Evolutionary conservation across 2,888 invertebrate genomes (phyloP), one percentile per base, ranked within the genome.

Genomic region (Azorinus chamasolen): DNA sequence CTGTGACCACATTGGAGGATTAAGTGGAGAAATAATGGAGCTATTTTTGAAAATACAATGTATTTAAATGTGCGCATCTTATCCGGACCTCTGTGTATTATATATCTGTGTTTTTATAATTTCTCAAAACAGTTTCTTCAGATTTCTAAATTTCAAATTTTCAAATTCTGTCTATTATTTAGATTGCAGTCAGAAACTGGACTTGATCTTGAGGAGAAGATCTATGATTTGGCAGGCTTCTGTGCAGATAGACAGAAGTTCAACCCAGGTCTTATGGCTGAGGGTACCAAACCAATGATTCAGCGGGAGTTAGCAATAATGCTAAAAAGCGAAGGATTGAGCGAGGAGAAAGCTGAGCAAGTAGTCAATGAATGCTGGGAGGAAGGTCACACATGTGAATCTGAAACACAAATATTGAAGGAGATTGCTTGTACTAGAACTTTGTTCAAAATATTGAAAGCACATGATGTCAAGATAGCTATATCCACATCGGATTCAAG

Each of bases 401-500:
- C 85, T 6, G 86, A 89, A 24, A 83, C 88, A 10, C 32, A 32
- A 32, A 32, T 32, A 32, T 84, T 93, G 45, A 91, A 91, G 77
- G 87, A 92, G 27, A 83, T 94, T 12, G 89, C 91, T 24, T 91
- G 94, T 64, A 82, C 93, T n/a, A 84, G 86, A 51, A 88, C 89
- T 3, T 79, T 94, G 65, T 94, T 94, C 82, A 83, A 87, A 53
- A 88, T 91, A 39, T 86, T 94, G 3, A 90, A 91, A 66, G 80
- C 83, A 25, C 89, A 93, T 76, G 89, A 89, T 45, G 87, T 93
- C 22, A 93, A 94, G 80, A 91, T 93, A 61, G 94, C 93, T 37
- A 88, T 94, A 20, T 94, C 93, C 70, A 94, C 94, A 0, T 91
- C 93, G 18, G 94, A 94, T 82, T 92, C 91, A 69, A 82, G 92